Conservation (phyloP, 2,797 vertebrate genomes). For the Danio tinwini region DNA sequence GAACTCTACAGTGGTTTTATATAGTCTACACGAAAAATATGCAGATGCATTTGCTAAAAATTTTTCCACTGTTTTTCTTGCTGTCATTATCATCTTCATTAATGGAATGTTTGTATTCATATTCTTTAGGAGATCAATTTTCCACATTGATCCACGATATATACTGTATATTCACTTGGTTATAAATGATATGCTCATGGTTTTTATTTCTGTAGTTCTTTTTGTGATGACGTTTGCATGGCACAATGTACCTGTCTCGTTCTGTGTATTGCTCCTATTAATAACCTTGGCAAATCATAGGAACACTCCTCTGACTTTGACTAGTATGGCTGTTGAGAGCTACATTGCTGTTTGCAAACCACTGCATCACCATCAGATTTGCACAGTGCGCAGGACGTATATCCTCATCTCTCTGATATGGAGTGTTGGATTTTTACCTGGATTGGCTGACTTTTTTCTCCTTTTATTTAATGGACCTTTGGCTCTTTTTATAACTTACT, state of each 20-base stretch:
- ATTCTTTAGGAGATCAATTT: constrained; percentile 62
- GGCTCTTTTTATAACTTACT: constrained; percentile 66
- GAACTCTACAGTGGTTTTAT: not conserved
- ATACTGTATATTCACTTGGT: constrained; percentile 78
- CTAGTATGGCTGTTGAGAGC: constrained; percentile 76
- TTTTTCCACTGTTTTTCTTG: constrained; percentile 67
- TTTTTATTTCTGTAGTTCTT: constrained; percentile 62
- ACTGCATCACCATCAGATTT: constrained; percentile 65
- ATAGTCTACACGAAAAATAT: not conserved
- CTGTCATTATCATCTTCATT: constrained; percentile 74
- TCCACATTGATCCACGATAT: constrained; percentile 71
- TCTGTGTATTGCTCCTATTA: constrained; percentile 67
- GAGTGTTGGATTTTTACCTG: constrained; percentile 61
- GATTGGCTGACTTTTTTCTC: constrained; percentile 65
- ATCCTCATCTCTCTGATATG: constrained; percentile 69
- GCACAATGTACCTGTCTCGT: constrained; percentile 61
- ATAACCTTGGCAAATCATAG: constrained; percentile 63
- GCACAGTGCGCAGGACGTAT: constrained; percentile 65
- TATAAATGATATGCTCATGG: constrained; percentile 74
- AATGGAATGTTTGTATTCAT: constrained; percentile 72
- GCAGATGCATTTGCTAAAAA: constrained; percentile 61
- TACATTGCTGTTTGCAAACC: constrained; percentile 76
- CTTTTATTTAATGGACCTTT: constrained; percentile 52
- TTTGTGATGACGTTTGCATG: constrained; percentile 66
- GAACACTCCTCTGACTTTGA: constrained; percentile 78